Conservation (phyloP, 2,888 invertebrate species). For the Chrysodeixis includens region DNA sequence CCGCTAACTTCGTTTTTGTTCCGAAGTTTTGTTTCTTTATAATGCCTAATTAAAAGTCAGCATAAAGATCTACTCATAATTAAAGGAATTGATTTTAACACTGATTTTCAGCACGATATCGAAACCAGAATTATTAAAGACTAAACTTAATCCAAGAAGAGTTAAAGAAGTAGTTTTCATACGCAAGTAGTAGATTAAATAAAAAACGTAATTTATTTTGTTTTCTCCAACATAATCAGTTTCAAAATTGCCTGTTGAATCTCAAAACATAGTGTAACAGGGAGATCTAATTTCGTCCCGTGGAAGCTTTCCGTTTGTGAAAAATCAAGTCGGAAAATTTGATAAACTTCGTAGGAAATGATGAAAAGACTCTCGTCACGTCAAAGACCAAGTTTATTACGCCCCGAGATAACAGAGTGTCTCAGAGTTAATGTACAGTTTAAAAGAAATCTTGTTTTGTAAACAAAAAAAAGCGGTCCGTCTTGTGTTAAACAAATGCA, state of each 20-base stretch:
- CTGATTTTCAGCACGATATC: no score
- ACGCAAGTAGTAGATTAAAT: no score
- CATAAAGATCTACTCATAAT: no score
- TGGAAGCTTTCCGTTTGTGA: neutral
- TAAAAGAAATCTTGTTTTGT: slow-evolving; percentile 42
- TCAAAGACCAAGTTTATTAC: slow-evolving; percentile 20
- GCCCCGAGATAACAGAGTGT: slow-evolving; percentile 11
- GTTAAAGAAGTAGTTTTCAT: no score
- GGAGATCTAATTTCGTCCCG: neutral
- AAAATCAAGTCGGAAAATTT: neutral
- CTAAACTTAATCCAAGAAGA: no score
- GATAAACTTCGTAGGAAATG: neutral
- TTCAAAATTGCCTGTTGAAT: neutral
- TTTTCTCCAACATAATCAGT: no score
- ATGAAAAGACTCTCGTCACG: neutral
- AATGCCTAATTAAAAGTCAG: no score
- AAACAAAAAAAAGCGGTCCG: slow-evolving; percentile 16
- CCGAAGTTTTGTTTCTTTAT: no score
- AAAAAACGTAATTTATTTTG: neutral
- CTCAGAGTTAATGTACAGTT: slow-evolving; percentile 33
- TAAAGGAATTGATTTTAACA: no score
- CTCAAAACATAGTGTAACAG: neutral
- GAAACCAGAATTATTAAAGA: no score
- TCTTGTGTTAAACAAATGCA: slow-evolving; percentile 40
- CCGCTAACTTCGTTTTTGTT: no score